phyloP scores from a whole-genome alignment of 2,113 vertebrate species.

The Tamias sibiricus region DNA sequence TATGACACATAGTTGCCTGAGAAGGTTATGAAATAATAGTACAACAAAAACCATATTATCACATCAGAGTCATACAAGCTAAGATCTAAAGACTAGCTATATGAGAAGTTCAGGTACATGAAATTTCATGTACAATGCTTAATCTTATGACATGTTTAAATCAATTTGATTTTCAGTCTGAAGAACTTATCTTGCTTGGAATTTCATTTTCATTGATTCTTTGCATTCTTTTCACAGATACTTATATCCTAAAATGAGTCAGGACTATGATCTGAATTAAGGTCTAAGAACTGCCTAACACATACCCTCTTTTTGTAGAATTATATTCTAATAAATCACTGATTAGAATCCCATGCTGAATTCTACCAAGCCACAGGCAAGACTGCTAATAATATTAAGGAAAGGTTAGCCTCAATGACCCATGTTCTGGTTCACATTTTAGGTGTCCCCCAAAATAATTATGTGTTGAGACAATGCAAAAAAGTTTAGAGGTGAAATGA shows the following conservation, averaged over 20 bases:
- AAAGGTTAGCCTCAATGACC: conserved; percentile 4
- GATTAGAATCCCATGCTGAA: background rate
- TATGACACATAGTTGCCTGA: background rate
- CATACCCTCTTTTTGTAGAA: conserved; percentile 6
- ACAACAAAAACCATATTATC: conserved; percentile 20
- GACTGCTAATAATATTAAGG: conserved; percentile 24
- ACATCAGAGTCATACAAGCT: background rate
- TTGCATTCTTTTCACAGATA: conserved; percentile 15
- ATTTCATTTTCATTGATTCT: conserved; percentile 41
- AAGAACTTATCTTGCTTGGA: conserved; percentile 65
- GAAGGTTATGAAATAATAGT: conserved; percentile 16
- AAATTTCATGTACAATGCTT: conserved; percentile 82
- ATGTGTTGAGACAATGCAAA: too few species aligned
- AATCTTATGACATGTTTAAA: conserved; percentile 76
- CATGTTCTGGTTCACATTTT: too few species aligned
- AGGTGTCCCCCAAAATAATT: too few species aligned
- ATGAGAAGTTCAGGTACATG: conserved; percentile 71
- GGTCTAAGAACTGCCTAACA: background rate
- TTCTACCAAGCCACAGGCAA: conserved; percentile 38
- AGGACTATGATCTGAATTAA: conserved; percentile 33
- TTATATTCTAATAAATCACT: background rate
- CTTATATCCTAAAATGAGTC: background rate
- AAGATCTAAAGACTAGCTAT: conserved; percentile 52
- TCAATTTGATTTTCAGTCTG: conserved; percentile 75
- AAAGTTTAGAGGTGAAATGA: too few species aligned